Evolutionary conservation across 2,888 invertebrate species (phyloP).

Genomic region (Hylaea fasciaria): DNA sequence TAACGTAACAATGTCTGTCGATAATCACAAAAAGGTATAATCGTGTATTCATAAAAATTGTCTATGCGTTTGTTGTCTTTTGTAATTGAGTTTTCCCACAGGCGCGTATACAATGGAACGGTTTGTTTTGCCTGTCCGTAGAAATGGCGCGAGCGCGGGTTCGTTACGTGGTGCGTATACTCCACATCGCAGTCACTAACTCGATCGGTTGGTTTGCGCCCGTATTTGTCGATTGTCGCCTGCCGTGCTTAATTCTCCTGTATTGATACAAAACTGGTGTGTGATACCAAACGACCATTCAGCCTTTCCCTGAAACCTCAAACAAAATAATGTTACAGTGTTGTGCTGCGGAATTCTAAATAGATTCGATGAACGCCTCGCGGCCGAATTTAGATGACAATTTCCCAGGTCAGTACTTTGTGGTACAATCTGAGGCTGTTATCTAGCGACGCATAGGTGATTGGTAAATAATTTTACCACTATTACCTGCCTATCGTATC

Average conservation of each 20-base stretch:
- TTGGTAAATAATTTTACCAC: slow-evolving; percentile 54
- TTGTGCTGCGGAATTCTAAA: slow-evolving; percentile 45
- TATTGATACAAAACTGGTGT: slow-evolving; percentile 62
- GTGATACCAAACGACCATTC: slow-evolving; percentile 49
- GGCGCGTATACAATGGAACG: slow-evolving; percentile 73
- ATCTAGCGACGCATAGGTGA: slow-evolving; percentile 42
- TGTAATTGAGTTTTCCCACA: slow-evolving; percentile 77
- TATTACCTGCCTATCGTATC: slow-evolving; percentile 60
- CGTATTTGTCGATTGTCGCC: slow-evolving; percentile 57
- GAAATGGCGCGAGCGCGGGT: slow-evolving; percentile 55
- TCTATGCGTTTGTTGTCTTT: slow-evolving; percentile 65
- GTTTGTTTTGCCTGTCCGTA: slow-evolving; percentile 71
- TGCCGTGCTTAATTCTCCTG: slow-evolving; percentile 41
- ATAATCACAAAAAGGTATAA: slow-evolving; percentile 37
- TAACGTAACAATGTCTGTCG: slow-evolving; percentile 37
- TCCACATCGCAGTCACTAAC: slow-evolving; percentile 59
- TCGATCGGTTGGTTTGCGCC: slow-evolving; percentile 64
- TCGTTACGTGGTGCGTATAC: slow-evolving; percentile 53
- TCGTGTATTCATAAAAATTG: slow-evolving; percentile 49
- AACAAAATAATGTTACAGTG: slow-evolving; percentile 39
- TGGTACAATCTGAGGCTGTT: slow-evolving; percentile 30
- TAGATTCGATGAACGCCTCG: slow-evolving; percentile 67
- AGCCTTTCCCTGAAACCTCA: slow-evolving; percentile 26
- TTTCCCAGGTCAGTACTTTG: slow-evolving; percentile 64
- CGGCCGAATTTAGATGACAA: slow-evolving; percentile 59